These are phyloP conservation scores for Lordiphosa fenestrarum DNA, from an alignment of 2,888 invertebrate genomes.

Conservation along the genomic window DNA sequence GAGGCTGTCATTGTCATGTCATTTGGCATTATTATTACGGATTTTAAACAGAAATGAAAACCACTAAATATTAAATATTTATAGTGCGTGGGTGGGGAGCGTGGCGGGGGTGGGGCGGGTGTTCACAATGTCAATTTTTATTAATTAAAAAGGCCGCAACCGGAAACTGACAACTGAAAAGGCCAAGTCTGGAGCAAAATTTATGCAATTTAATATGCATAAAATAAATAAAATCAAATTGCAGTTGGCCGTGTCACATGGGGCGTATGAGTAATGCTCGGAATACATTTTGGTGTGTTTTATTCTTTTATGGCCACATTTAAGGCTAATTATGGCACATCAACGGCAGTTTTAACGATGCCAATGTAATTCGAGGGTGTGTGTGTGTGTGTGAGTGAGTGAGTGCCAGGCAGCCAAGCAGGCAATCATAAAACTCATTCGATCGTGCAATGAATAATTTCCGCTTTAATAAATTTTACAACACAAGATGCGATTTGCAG, in stretches of 20 bases:
- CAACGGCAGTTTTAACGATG: slow-evolving; percentile 44
- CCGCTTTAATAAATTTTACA: slow-evolving; percentile 73
- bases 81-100: slow-evolving; percentile 16
- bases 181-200: slow-evolving; percentile 4
- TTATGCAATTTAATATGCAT: slow-evolving; percentile 29
- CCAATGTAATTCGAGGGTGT: slow-evolving; percentile 1
- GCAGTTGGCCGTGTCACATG: slow-evolving; percentile 18
- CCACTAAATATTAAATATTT: slow-evolving; percentile 67
- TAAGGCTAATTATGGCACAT: slow-evolving; percentile 60
- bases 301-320: slow-evolving; percentile 40
- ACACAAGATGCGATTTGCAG: slow-evolving; percentile 64
- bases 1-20: slow-evolving; percentile 41
- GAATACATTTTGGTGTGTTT: slow-evolving; percentile 9
- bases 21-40: slow-evolving; percentile 41
- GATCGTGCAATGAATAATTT: slow-evolving; percentile 77
- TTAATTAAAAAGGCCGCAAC: slow-evolving; percentile 57
- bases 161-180: slow-evolving; percentile 40
- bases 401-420: slow-evolving; percentile 16
- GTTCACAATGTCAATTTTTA: slow-evolving; percentile 37
- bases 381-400: slow-evolving; percentile 6
- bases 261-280: slow-evolving; percentile 47
- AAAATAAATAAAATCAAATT: slow-evolving; percentile 40
- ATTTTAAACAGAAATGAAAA: slow-evolving; percentile 38
- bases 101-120: no score
- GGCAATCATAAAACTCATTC: slow-evolving; percentile 70